A percentile compares a stretch with the other conserved stretches of the same genome.
Evolutionary conservation across 2,888 invertebrate species (phyloP).

Genomic region (Cataglyphis livida): DNA sequence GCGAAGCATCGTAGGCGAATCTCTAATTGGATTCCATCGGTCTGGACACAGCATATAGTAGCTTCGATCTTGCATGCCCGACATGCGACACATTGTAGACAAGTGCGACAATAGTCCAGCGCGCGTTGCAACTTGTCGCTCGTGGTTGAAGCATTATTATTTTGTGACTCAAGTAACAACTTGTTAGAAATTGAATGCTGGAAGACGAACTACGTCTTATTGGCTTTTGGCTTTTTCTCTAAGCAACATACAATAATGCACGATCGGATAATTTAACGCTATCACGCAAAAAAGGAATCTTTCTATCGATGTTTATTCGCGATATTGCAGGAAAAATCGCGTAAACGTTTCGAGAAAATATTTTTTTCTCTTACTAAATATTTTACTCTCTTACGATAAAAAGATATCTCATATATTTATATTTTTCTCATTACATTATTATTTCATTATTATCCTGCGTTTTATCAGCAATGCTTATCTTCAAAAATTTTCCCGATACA

Average conservation of each 20-base stretch:
- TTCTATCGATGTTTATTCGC: background rate
- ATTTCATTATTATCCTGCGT: background rate
- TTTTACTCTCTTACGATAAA: background rate
- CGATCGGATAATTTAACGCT: background rate
- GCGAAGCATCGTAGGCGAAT: conserved; percentile 44
- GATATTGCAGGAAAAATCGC: background rate
- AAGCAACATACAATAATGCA: background rate
- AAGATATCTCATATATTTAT: background rate
- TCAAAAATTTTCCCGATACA: background rate
- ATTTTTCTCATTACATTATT: background rate
- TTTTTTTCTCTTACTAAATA: background rate
- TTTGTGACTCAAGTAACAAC: background rate
- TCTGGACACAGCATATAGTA: background rate
- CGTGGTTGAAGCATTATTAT: background rate
- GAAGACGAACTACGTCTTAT: background rate
- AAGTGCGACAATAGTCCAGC: conserved; percentile 18
- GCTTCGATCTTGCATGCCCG: conserved; percentile 22
- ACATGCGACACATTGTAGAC: conserved; percentile 17
- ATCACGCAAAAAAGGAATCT: background rate
- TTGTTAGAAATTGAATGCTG: conserved; percentile 11
- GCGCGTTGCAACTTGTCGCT: background rate
- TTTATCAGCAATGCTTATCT: background rate
- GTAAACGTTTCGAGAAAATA: background rate
- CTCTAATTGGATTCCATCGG: conserved; percentile 31
- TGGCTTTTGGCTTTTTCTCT: background rate